Evolutionary conservation across 2,113 vertebrate species (phyloP), one percentile per base, ranked within the genome.

Genomic region (Paraplagusia blochii): DNA sequence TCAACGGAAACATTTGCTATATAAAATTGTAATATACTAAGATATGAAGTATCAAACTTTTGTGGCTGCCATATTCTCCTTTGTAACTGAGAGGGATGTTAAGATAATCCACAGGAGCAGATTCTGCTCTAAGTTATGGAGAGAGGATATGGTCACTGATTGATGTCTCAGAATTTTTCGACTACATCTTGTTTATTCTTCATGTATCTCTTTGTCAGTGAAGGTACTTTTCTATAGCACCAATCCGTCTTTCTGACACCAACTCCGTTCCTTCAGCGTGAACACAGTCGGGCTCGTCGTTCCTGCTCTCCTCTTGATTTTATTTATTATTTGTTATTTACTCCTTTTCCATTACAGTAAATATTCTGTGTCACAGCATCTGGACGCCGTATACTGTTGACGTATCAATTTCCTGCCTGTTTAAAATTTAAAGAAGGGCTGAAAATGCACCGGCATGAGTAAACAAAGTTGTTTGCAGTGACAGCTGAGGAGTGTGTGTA

Each of bases 181-280:
- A n/a, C n/a, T n/a, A n/a, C n/a, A n/a, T n/a, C n/a, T n/a, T n/a
- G n/a, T n/a, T n/a, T n/a, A 59, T 79, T 29, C 22, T 29, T 6
- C 22, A 6, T 29, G 22, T 29, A 29, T 29, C 22, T 29, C 22
- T 29, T 54, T 61, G 63, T 29, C 74, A 63, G 46, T 40, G 49
- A 59, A 56, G 64, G 38, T 43, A 14, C 16, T 56, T 58, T 76
- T 58, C 74, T 82, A 79, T 75, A 79, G 68, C 67, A 75, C 18
- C 35, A 36, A 74, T 86, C 63, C 29, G 55, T 81, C 72, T 71
- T 73, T 59, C 52, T 68, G 66, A 77, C 80, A 64, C 19, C 35
- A 11, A 42, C 17, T 12, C 35, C 22, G 51, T 74, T 65, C 40
- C 2, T 13, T 42, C 40, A 42, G 13, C 40, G 49, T 58, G 61